A percentile compares a stretch with the other conserved stretches of the same genome.
Conservation (phyloP, 2,888 invertebrate species). For the Ptilodon capucinus region DNA sequence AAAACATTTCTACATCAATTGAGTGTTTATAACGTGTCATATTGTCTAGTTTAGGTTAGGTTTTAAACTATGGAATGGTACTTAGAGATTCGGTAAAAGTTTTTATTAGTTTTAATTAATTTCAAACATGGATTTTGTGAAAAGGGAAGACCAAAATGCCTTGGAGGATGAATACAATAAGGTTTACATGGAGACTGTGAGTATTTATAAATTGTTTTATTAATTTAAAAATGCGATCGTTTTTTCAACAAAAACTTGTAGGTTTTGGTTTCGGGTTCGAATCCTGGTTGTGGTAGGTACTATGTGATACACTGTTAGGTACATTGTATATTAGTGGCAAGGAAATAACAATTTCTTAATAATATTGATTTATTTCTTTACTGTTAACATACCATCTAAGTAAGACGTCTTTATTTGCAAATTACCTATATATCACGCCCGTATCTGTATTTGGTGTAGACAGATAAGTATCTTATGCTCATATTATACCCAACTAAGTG, state of each 20-base stretch:
- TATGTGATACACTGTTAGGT: no score
- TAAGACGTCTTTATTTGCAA: no score
- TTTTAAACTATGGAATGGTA: slow-evolving; percentile 39
- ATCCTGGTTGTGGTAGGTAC: slow-evolving; percentile 9
- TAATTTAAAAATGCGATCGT: slow-evolving; percentile 25
- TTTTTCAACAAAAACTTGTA: slow-evolving; percentile 25
- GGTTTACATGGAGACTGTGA: slow-evolving; percentile 68
- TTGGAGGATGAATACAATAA: slow-evolving; percentile 70
- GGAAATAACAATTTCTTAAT: no score
- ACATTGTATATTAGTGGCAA: no score
- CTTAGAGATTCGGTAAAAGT: slow-evolving; percentile 22
- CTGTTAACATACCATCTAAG: no score
- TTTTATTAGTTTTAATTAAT: slow-evolving; percentile 10
- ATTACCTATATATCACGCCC: no score
- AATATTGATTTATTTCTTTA: no score
- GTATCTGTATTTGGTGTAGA: no score
- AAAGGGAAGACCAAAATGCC: slow-evolving; percentile 65
- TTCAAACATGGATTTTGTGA: slow-evolving; percentile 71
- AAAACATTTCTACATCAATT: slow-evolving; percentile 29
- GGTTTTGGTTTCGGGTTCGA: slow-evolving; percentile 27
- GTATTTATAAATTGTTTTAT: slow-evolving; percentile 26
- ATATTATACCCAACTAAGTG: no score
- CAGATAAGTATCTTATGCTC: no score
- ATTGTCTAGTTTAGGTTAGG: slow-evolving; percentile 59
- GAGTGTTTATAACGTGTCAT: slow-evolving; percentile 37